Base-by-base conservation (phyloP, 1,140 invertebrate genomes). In the Drosophila chauvacae region DNA sequence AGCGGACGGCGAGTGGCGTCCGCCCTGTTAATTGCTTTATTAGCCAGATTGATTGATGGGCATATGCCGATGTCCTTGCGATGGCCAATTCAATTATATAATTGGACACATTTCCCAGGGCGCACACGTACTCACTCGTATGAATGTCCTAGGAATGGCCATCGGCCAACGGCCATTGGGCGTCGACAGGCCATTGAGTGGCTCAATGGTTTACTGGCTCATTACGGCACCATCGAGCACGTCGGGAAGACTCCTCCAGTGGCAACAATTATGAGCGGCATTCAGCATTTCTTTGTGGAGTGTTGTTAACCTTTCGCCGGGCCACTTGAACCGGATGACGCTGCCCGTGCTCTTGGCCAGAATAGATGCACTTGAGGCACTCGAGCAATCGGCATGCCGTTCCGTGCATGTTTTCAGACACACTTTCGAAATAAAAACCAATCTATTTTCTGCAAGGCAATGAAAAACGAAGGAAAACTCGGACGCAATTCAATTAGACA, bases 261-360 rank as follows among this genome's bases (percentile, higher is more conserved):
- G 69, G 55, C 72, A 76, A 57, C 73, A 75, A 75, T 75, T 75
- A 75, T 65, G 45, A 33, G 18, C 44, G 50, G 47, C 56, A 77
- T 77, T 68, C 62, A 66, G 72, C 68, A 65, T 87, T 80, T 70
- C 65, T 77, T 84, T 83, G 83, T 84, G 42, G 51, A 90, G 81
- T 90, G 85, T 90, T 85, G 70, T 88, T 88, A 88, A 88, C 85
- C 85, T 88, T 88, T 88, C 86, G 81, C 33, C 70, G 63, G 70
- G 70, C 80, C 85, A 88, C 85, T 88, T 79, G 85, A 88, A 55
- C 47, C 63, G 53, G 26, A 76, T 51, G 50, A 65, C 60, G 61
- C 30, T 20, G 45, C 13, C 39, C 37, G 37, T 73, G 70, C 70
- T 72, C 68, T 72, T 73, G 48, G 66, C 66, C 66, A 70, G 65